These are phyloP conservation scores for Varecia variegata DNA, from an alignment of 2,797 vertebrate species.

Conservation along the genomic window DNA sequence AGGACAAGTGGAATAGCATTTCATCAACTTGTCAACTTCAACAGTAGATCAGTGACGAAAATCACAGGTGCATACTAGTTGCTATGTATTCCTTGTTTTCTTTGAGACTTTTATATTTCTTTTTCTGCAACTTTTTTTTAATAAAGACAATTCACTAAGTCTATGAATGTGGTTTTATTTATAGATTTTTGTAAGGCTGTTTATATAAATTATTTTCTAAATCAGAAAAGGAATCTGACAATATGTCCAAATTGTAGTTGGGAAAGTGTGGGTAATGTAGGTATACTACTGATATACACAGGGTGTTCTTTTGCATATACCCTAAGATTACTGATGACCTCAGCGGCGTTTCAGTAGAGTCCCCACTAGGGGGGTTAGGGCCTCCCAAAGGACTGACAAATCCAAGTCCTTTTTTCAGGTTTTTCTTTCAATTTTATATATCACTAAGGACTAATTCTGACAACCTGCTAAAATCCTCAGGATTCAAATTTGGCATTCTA, in stretches of 20 bases:
- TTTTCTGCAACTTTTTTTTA: slow-evolving; percentile 13
- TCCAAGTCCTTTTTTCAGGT: background rate
- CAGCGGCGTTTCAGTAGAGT: background rate
- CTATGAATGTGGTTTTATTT: background rate
- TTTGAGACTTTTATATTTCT: background rate
- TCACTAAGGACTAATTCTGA: background rate
- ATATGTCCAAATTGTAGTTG: background rate
- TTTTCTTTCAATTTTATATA: background rate
- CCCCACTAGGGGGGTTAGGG: background rate
- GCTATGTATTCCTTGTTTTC: background rate
- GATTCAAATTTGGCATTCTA: background rate
- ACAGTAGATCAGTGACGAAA: background rate
- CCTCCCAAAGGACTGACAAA: background rate
- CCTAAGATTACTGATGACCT: background rate
- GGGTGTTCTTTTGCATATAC: background rate
- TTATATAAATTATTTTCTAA: background rate
- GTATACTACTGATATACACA: no score
- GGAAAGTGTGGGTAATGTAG: background rate
- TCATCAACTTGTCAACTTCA: background rate
- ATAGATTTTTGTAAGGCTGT: background rate
- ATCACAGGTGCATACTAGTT: background rate
- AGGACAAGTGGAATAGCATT: background rate
- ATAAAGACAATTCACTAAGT: background rate
- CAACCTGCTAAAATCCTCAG: background rate
- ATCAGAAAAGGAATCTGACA: background rate